Conservation (phyloP, 2,888 invertebrate species). For the Lordiphosa andalusiaca region DNA sequence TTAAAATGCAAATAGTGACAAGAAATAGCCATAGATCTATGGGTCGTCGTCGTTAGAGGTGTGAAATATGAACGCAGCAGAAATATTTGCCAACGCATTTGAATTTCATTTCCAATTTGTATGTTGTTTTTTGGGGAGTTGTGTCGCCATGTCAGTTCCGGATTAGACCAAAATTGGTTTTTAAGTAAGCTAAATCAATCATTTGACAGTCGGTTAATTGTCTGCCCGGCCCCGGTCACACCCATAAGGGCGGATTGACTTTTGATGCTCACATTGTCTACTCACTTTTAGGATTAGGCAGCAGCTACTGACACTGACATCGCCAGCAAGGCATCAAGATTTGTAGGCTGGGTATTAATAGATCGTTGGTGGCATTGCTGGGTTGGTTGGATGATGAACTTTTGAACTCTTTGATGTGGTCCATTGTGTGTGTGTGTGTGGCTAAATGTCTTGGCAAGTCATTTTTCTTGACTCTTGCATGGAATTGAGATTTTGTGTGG, state of each 20-base stretch:
- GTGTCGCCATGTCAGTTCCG: constrained; percentile 47
- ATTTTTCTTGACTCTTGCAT: constrained; percentile 35
- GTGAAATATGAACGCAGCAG: constrained; percentile 61
- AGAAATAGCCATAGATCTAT: constrained; percentile 47
- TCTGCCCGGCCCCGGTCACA: constrained; percentile 38
- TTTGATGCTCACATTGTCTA: constrained; percentile 42
- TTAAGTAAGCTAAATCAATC: constrained; percentile 70
- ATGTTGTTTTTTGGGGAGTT: constrained; percentile 26
- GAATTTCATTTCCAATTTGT: constrained; percentile 19
- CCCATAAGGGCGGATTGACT: constrained; percentile 40
- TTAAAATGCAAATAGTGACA: constrained; percentile 67
- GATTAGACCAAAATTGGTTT: constrained; percentile 62
- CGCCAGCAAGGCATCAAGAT: not conserved
- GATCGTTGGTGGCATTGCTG: constrained; percentile 28
- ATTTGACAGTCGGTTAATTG: constrained; percentile 63
- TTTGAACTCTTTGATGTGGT: constrained; percentile 30
- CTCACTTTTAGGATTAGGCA: constrained; percentile 12
- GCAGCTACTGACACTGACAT: constrained; percentile 57
- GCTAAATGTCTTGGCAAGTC: constrained; percentile 49
- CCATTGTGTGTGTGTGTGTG: constrained; percentile 33
- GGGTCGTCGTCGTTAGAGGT: constrained; percentile 65
- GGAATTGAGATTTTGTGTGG: constrained; percentile 22
- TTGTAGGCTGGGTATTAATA: too few relatives aligned
- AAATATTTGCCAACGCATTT: constrained; percentile 65
- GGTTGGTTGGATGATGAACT: constrained; percentile 37